Conservation (phyloP, 2,797 vertebrate species). For the Euthynnus affinis region DNA sequence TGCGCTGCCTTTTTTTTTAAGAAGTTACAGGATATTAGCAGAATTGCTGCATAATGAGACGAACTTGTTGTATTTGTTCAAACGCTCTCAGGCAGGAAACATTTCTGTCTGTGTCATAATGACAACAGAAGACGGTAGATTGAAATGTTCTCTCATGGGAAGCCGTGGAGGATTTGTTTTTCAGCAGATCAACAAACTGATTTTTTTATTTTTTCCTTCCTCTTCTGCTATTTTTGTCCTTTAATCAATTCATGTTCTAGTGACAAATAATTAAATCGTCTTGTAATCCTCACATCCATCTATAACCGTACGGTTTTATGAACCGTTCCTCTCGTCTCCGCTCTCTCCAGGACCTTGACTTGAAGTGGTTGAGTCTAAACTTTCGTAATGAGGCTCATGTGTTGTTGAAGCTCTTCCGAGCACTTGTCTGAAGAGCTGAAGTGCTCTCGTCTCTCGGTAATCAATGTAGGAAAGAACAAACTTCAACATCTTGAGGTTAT, state of each 20-base stretch:
- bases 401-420: neutral
- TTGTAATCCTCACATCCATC: neutral
- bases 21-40: constrained; percentile 2
- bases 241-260: neutral
- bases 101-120: neutral
- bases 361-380: neutral
- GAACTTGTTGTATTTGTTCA: constrained; percentile 5
- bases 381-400: constrained; percentile 7
- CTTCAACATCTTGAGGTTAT: neutral
- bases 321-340: neutral
- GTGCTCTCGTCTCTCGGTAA: neutral
- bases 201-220: neutral
- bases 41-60: constrained; percentile 4
- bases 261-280: neutral
- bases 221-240: neutral
- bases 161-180: neutral
- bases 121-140: neutral
- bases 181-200: neutral
- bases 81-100: neutral
- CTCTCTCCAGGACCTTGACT: neutral
- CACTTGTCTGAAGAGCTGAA: neutral
- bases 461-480: neutral
- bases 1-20: neutral
- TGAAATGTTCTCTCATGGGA: neutral
- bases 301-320: neutral